These are phyloP conservation scores for Falcunculus frontatus DNA, from an alignment of 2,113 vertebrate genomes.

Conservation along the genomic window DNA sequence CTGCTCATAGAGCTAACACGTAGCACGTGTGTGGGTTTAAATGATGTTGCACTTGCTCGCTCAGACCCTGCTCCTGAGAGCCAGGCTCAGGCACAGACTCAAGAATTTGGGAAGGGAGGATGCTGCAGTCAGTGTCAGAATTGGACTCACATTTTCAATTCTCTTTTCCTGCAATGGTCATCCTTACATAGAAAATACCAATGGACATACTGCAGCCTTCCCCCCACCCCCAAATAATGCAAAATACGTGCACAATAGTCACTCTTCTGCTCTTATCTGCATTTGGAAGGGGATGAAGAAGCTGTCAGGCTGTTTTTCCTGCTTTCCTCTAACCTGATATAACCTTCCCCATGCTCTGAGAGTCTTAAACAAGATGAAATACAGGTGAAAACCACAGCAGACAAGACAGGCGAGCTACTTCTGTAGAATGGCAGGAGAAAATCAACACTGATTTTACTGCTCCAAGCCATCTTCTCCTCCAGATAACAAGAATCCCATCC, in stretches of 20 bases:
- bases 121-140: too few relatives aligned
- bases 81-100: neutral
- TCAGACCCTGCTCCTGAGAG: neutral
- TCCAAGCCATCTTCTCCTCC: neutral
- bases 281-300: neutral
- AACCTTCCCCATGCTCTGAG: neutral
- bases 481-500: accelerated
- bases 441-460: neutral
- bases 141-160: accelerated
- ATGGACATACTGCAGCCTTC: accelerated
- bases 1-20: neutral
- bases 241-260: neutral
- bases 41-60: accelerated
- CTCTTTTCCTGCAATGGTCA: neutral
- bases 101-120: neutral
- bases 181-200: neutral
- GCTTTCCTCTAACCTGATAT: neutral
- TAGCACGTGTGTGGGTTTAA: accelerated
- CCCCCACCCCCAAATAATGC: accelerated
- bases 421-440: neutral
- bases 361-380: neutral
- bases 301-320: neutral
- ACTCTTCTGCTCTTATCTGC: neutral
- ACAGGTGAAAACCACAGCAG: neutral
- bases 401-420: neutral